Percentiles rank a stretch among this genome's conserved stretches.
Conservation (phyloP, 2,888 invertebrate genomes). For the Limenitis camilla region DNA sequence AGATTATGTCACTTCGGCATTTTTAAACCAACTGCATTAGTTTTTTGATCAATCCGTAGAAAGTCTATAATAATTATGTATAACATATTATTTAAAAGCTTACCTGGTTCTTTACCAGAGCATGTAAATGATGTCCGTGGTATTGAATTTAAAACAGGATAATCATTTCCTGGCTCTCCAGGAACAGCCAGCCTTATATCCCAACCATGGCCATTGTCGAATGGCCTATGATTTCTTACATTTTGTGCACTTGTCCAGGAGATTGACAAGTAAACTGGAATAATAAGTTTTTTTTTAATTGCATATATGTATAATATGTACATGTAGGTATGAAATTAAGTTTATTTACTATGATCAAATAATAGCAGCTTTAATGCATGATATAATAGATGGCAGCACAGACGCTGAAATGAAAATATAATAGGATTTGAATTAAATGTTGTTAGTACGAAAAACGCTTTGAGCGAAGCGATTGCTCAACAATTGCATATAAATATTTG, state of each 20-base stretch:
- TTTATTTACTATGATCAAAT: too few relatives aligned
- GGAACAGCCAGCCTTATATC: slow-evolving; percentile 78
- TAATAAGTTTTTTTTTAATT: background rate
- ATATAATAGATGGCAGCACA: too few relatives aligned
- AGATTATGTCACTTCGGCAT: too few relatives aligned
- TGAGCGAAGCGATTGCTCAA: too few relatives aligned
- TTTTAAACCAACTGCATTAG: too few relatives aligned
- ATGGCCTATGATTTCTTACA: slow-evolving; percentile 36
- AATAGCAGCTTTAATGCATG: too few relatives aligned
- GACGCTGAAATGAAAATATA: too few relatives aligned
- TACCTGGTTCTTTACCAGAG: slow-evolving; percentile 75
- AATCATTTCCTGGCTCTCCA: slow-evolving; percentile 79
- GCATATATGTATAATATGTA: too few relatives aligned
- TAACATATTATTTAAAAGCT: background rate
- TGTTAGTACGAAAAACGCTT: too few relatives aligned
- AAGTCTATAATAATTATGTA: background rate
- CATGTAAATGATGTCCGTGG: slow-evolving; percentile 78
- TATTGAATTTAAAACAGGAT: slow-evolving; percentile 74
- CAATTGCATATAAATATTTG: too few relatives aligned
- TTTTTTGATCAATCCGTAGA: background rate
- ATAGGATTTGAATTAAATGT: too few relatives aligned
- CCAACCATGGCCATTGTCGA: slow-evolving; percentile 61
- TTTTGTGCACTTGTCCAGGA: slow-evolving; percentile 42
- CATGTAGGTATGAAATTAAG: too few relatives aligned
- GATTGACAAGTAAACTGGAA: slow-evolving; percentile 35